Conservation (phyloP, 1,140 invertebrate species). For the Uloborus diversus region DNA sequence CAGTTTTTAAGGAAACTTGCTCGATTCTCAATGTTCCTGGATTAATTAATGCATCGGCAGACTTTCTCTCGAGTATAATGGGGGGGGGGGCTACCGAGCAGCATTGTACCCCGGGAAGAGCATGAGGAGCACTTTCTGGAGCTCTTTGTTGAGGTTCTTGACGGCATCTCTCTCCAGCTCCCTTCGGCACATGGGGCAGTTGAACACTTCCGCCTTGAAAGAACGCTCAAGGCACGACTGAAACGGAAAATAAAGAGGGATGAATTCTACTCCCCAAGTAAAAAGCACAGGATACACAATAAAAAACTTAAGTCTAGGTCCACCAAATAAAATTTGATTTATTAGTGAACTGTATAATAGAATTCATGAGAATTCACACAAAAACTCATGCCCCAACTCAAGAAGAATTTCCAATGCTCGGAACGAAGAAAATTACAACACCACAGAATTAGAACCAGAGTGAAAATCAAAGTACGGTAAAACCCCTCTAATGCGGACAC, state of each 20-base stretch:
- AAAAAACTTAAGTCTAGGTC: too few species aligned
- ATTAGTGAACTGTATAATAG: too few species aligned
- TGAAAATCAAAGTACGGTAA: too few species aligned
- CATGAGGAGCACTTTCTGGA: conserved; percentile 69
- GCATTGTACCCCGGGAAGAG: conserved; percentile 75
- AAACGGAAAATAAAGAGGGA: not conserved
- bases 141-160: conserved; percentile 69
- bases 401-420: not conserved
- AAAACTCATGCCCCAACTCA: not conserved
- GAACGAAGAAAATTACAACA: not conserved
- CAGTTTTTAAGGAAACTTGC: too few species aligned
- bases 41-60: too few species aligned
- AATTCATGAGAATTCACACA: too few species aligned
- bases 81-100: conserved; percentile 67
- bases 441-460: too few species aligned
- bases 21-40: too few species aligned
- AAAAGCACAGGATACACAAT: not conserved
- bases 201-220: conserved; percentile 73
- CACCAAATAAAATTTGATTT: too few species aligned
- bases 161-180: conserved; percentile 71
- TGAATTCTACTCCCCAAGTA: not conserved
- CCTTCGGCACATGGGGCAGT: conserved; percentile 76
- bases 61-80: too few species aligned
- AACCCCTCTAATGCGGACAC: too few species aligned
- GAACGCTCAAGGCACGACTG: conserved; percentile 73